A percentile compares a stretch with the other conserved stretches of the same genome.
Conservation (phyloP, 2,797 vertebrate species). For the Clarias platycephalus region DNA sequence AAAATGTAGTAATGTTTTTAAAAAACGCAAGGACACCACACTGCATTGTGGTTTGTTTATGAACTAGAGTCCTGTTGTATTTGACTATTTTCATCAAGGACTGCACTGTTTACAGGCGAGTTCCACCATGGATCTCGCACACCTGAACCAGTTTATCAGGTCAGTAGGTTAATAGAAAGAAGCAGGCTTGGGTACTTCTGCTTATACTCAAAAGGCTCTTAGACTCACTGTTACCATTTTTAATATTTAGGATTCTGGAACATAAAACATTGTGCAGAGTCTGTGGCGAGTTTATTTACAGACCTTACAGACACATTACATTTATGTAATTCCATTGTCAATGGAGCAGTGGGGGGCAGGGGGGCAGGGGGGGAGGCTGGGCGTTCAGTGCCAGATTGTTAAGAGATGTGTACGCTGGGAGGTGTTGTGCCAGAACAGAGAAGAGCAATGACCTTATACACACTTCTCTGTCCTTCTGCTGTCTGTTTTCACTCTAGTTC, state of each 20-base stretch:
- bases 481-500: slow-evolving; percentile 26
- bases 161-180: slow-evolving; percentile 7
- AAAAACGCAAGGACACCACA: not conserved
- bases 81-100: not conserved
- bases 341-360: not conserved
- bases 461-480: slow-evolving; percentile 13
- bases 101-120: not conserved
- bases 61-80: not conserved
- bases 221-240: not conserved
- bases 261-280: not conserved
- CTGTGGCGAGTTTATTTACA: not conserved
- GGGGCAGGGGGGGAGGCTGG: not conserved
- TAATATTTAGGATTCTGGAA: not conserved
- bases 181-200: not conserved
- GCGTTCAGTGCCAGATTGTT: slow-evolving; percentile 27
- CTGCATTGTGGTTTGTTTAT: not conserved
- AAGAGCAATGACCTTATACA: slow-evolving; percentile 49
- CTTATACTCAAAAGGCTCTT: not conserved
- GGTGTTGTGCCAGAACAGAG: slow-evolving; percentile 58
- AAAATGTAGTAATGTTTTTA: not conserved
- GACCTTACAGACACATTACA: not conserved
- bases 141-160: slow-evolving; percentile 31
- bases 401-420: slow-evolving; percentile 58
- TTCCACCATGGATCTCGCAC: not conserved
- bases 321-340: not conserved